These are phyloP conservation scores for Neodiprion pinetum DNA, from an alignment of 1,140 invertebrate species.

Conservation along the genomic window DNA sequence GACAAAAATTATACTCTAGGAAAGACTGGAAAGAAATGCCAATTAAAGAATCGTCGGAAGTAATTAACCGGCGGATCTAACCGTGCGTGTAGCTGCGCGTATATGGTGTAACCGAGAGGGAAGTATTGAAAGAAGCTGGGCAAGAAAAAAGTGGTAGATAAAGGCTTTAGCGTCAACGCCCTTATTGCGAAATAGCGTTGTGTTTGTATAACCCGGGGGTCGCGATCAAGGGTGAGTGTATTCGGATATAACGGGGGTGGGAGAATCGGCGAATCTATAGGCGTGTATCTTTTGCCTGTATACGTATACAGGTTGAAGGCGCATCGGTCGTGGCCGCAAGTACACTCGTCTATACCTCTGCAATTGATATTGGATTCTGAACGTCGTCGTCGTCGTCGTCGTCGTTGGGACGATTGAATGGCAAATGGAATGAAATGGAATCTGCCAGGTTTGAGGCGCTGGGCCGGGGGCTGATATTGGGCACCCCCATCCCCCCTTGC, in stretches of 20 bases:
- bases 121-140: no score
- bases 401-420: conserved; percentile 45
- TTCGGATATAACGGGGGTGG: no score
- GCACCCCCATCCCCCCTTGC: conserved; percentile 47
- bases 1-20: no score
- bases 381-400: background rate
- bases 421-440: conserved; percentile 46
- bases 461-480: conserved; percentile 56
- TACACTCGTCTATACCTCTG: background rate
- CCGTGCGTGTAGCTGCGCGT: no score
- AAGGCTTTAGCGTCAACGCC: conserved; percentile 1
- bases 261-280: no score
- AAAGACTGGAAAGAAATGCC: no score
- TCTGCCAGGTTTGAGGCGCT: conserved; percentile 10
- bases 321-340: conserved; percentile 3
- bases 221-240: background rate
- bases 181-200: conserved; percentile 2
- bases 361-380: conserved; percentile 17
- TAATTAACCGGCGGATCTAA: no score
- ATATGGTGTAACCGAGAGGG: no score
- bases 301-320: background rate
- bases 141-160: background rate
- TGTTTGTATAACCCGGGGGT: conserved; percentile 5
- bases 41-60: no score
- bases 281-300: no score